These are phyloP conservation scores for Troilus luridus DNA, from an alignment of 2,888 invertebrate genomes.

Conservation along the genomic window DNA sequence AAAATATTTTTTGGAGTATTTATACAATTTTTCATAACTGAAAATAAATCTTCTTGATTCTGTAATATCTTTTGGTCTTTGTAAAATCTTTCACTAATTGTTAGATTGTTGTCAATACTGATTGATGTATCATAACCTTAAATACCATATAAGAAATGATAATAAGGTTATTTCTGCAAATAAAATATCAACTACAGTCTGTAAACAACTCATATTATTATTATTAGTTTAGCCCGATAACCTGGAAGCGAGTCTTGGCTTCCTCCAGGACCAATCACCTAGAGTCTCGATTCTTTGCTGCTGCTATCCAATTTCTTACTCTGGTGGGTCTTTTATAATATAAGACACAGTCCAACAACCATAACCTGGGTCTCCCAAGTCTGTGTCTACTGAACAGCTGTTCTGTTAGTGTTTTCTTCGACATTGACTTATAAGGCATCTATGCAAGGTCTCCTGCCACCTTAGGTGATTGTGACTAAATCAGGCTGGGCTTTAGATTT, in stretches of 20 bases:
- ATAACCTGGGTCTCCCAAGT: neutral
- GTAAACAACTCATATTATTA: neutral
- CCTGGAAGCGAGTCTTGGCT: neutral
- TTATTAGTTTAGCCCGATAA: neutral
- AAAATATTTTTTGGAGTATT: slow-evolving; percentile 37
- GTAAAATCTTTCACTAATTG: neutral
- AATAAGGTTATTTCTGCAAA: neutral
- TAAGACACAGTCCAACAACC: neutral
- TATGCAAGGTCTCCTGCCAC: neutral
- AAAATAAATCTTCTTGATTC: neutral
- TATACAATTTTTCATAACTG: neutral
- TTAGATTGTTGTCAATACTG: neutral
- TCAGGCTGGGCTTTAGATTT: neutral
- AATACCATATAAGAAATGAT: neutral
- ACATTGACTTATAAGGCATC: neutral
- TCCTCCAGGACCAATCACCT: neutral
- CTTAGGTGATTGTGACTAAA: neutral
- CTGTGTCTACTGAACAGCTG: neutral
- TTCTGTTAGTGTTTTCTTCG: neutral
- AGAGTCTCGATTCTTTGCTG: neutral
- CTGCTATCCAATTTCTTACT: neutral
- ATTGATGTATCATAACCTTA: neutral
- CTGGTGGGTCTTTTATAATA: neutral
- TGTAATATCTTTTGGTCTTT: neutral
- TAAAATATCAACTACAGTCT: neutral